Evolutionary conservation across 2,888 invertebrate genomes (phyloP), one percentile per base, ranked within the genome.

Genomic region (Gymnocheta viridis): DNA sequence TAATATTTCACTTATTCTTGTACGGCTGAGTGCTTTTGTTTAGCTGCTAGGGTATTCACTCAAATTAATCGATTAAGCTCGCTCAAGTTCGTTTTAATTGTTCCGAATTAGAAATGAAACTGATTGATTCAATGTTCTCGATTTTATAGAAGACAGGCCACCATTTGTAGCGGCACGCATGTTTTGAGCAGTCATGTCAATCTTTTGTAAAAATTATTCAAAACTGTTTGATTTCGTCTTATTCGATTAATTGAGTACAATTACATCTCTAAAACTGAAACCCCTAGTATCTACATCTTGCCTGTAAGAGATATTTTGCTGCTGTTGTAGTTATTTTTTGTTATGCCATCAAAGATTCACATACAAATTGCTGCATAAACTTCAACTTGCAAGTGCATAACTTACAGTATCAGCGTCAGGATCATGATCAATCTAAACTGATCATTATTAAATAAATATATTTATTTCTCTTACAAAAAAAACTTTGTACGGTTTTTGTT

Each of bases 371-470:
- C 67, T 62, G 67, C 67, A 74, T 74, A 62, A 69, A 69, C 69
- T 66, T 49, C 38, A 66, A 64, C 24, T 14, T 69, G 32, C 78
- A 82, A 78, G 73, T 78, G 66, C 67, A 80, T 80, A 79, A 64
- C 74, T 70, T 82, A 72, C 60, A 70, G 35, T 67, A 82, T 66
- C 78, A 51, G 22, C 66, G 54, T 19, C 72, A 70, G 38, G 62
- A 80, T 73, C 69, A 73, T 69, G 77, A 81, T 78, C 81, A 81
- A 77, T 78, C 47, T 69, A n/a, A 81, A 81, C 77, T 78, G 77
- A 77, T 78, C 77, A 81, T 73, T 80, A 80, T 77, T 73, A 69
- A 74, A 64, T 38, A 72, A 66, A 82, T 73, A 74, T 70, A 44
- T 66, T 74, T 79, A 51, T 66, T 74, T 64, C 47, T 47, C 14